Conservation (phyloP, 2,888 invertebrate species). For the Branchellion lobata region DNA sequence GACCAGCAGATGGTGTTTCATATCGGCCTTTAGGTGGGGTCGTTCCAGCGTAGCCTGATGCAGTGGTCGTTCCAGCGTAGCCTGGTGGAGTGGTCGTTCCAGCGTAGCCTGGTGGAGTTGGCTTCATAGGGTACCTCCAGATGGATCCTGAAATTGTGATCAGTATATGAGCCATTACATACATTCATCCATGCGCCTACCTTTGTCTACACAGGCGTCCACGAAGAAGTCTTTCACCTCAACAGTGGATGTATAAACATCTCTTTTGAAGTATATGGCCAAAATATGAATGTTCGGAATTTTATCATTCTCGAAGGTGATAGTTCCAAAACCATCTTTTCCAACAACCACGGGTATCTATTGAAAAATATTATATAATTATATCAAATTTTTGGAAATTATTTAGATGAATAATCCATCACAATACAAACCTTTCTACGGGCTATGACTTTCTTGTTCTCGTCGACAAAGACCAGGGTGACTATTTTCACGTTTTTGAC, state of each 20-base stretch:
- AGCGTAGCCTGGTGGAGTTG: no score
- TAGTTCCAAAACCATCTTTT: background rate
- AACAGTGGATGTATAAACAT: background rate
- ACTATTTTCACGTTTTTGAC: background rate
- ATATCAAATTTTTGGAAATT: background rate
- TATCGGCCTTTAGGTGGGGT: background rate
- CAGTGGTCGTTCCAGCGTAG: background rate
- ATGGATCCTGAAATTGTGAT: no score
- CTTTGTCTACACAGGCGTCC: slow-evolving; percentile 25
- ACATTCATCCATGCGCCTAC: no score
- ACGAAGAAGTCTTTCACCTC: slow-evolving; percentile 34
- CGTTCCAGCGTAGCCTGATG: background rate
- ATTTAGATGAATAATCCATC: no score
- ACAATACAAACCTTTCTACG: background rate
- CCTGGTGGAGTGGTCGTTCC: background rate
- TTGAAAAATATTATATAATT: background rate
- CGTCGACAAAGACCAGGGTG: background rate
- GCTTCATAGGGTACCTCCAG: no score
- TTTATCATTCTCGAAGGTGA: background rate
- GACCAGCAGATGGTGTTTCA: background rate
- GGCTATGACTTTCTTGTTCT: background rate
- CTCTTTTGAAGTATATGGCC: background rate
- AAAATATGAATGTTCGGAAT: background rate
- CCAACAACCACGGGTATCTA: background rate
- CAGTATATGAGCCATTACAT: no score